A percentile compares a stretch with the other conserved stretches of the same genome.
These are phyloP conservation scores for Deroplatys truncata DNA, from an alignment of 2,888 invertebrate species.

Conservation along the genomic window DNA sequence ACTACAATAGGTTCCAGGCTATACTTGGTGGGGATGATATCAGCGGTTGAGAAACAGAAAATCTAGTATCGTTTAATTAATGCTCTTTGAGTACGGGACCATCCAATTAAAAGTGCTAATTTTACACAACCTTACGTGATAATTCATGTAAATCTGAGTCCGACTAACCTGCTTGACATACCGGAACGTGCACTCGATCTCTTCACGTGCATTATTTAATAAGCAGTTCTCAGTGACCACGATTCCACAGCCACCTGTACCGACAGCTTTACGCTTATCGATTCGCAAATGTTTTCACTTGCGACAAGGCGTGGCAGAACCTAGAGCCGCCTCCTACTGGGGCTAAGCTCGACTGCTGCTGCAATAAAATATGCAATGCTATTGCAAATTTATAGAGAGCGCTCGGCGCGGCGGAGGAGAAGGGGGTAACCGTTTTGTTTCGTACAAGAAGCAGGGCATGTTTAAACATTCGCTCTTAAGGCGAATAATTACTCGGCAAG, in stretches of 20 bases:
- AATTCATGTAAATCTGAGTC: too few species aligned
- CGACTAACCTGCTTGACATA: too few species aligned
- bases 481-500: neutral
- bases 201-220: neutral
- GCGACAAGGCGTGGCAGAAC: neutral
- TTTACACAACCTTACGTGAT: too few species aligned
- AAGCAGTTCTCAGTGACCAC: neutral
- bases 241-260: neutral
- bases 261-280: neutral
- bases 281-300: neutral
- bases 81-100: too few species aligned
- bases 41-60: too few species aligned
- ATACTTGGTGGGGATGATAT: too few species aligned
- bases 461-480: neutral
- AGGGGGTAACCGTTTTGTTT: neutral
- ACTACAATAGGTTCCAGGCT: too few species aligned
- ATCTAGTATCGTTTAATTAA: too few species aligned
- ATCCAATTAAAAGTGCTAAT: too few species aligned
- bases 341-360: neutral
- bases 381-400: neutral
- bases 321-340: neutral
- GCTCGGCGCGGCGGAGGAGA: neutral
- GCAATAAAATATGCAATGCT: neutral
- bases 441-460: neutral
- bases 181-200: neutral